Percentiles rank a stretch among this genome's conserved stretches.
Evolutionary conservation across 2,888 invertebrate species (phyloP).

Genomic region (Polymixis lichenea): DNA sequence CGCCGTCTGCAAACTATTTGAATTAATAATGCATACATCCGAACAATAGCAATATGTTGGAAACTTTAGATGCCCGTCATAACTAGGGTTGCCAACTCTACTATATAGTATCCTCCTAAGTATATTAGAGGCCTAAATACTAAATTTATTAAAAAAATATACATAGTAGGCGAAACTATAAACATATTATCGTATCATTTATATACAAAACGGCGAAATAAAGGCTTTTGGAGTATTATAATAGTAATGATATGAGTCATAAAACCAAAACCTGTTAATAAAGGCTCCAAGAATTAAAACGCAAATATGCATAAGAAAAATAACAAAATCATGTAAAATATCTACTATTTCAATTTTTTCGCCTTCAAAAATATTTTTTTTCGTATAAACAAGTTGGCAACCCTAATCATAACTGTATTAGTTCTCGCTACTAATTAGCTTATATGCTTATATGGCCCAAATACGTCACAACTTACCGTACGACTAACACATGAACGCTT

Average conservation of each 20-base stretch:
- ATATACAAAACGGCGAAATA: not conserved
- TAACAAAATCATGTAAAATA: no score
- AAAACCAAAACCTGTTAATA: no score
- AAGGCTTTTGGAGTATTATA: no score
- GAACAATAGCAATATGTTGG: conserved; percentile 57
- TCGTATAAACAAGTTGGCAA: no score
- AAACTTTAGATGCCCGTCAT: conserved; percentile 63
- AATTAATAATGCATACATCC: conserved; percentile 56
- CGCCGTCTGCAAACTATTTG: conserved; percentile 55
- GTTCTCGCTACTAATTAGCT: conserved; percentile 33
- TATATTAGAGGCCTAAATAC: not conserved
- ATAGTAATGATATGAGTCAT: no score
- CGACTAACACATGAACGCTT: conserved; percentile 26
- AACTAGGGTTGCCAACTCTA: not conserved
- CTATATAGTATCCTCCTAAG: not conserved
- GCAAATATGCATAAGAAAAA: no score
- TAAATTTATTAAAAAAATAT: no score
- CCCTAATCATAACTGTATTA: conserved; percentile 61
- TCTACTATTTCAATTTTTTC: no score
- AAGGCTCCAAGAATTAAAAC: no score
- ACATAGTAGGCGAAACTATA: not conserved
- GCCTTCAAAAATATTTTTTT: no score
- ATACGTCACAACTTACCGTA: conserved; percentile 60
- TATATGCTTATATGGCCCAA: conserved; percentile 65
- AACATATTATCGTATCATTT: no score